These are phyloP conservation scores for Lasaia peninsularis DNA, from an alignment of 1,140 invertebrate genomes.

Conservation along the genomic window DNA sequence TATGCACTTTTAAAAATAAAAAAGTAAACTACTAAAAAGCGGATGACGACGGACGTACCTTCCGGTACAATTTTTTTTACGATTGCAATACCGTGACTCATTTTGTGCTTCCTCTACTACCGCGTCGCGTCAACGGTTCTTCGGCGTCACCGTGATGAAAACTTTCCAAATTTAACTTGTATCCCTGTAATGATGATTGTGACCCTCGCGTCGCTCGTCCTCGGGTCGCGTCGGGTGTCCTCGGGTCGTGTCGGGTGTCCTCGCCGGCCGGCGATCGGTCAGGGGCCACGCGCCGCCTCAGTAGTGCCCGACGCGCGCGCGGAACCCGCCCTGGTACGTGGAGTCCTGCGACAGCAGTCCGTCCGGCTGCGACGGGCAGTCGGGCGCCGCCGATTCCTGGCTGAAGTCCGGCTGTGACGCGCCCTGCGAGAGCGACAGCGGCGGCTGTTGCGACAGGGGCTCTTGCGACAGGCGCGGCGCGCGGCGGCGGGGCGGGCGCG, in stretches of 20 bases:
- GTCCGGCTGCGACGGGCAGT: constrained; percentile 96
- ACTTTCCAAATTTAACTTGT: constrained; percentile 6
- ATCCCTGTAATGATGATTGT: constrained; percentile 11
- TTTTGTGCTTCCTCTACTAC: constrained; percentile 15
- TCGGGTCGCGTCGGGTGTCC: constrained; percentile 23
- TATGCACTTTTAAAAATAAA: constrained; percentile 31
- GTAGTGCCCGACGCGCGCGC: constrained; percentile 80
- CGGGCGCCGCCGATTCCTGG: constrained; percentile 92
- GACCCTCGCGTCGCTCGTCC: constrained; percentile 22
- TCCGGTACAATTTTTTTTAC: constrained; percentile 12
- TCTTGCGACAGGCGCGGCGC: constrained; percentile 72
- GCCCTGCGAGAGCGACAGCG: constrained; percentile 83
- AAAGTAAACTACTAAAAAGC: constrained; percentile 31
- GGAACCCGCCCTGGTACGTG: constrained; percentile 89
- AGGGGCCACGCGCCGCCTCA: constrained; percentile 66
- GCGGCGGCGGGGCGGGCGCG: constrained; percentile 33
- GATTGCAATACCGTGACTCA: constrained; percentile 5
- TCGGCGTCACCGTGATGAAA: constrained; percentile 16
- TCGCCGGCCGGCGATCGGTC: constrained; percentile 22
- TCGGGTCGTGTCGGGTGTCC: constrained; percentile 15
- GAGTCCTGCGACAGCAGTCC: constrained; percentile 96
- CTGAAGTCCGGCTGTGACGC: constrained; percentile 89
- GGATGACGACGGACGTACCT: constrained; percentile 23
- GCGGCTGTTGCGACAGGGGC: constrained; percentile 83
- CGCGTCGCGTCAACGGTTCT: constrained; percentile 4